Percentiles rank a stretch among this genome's conserved stretches.
phyloP scores from a whole-genome alignment of 1,140 invertebrate genomes.

The Chlorops oryzae region DNA sequence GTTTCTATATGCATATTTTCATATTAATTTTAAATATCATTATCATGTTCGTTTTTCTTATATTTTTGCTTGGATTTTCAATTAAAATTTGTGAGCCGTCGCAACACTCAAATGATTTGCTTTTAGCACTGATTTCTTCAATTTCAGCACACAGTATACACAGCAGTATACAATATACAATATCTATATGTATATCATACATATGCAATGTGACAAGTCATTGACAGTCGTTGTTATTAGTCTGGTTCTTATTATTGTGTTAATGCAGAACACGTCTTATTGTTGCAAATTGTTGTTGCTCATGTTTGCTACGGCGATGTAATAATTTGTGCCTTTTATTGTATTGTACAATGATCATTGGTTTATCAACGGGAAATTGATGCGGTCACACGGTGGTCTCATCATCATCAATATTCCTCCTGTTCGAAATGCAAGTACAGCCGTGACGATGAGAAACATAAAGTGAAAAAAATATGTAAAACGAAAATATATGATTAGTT shows the following conservation, averaged over 20 bases:
- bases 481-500: not conserved
- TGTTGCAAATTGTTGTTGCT: conserved; percentile 28
- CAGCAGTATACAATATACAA: no score
- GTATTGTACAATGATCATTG: no score
- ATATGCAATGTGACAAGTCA: not conserved
- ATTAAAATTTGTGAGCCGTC: no score
- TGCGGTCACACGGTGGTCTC: conserved; percentile 44
- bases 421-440: conserved; percentile 8
- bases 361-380: no score
- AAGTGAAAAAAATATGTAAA: not conserved
- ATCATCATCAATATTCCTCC: conserved; percentile 49
- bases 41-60: no score
- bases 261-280: conserved; percentile 15
- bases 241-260: conserved; percentile 4
- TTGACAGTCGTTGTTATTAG: not conserved
- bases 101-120: no score
- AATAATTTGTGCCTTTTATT: not conserved
- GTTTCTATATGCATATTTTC: no score
- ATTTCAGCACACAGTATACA: no score
- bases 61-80: no score
- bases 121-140: no score
- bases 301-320: conserved; percentile 16
- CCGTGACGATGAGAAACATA: not conserved
- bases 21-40: no score
- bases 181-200: no score